A percentile compares a stretch with the other conserved stretches of the same genome.
Conservation (phyloP, 2,797 vertebrate genomes). For the Onychomys leucogaster region DNA sequence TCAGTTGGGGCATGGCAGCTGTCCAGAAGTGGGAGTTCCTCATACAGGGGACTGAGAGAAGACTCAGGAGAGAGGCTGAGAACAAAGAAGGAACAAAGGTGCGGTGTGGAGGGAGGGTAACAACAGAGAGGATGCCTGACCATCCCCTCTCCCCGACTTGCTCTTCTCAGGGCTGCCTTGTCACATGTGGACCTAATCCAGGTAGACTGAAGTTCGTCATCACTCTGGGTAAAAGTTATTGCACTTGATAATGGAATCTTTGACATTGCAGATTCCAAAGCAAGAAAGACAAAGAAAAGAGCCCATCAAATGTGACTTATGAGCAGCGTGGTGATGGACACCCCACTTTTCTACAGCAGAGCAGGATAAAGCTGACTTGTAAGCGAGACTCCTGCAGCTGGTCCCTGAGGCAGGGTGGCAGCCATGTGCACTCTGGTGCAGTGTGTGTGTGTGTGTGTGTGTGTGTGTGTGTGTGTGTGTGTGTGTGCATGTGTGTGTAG, state of each 20-base stretch:
- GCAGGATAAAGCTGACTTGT: conserved; percentile 83
- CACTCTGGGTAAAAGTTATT: conserved; percentile 86
- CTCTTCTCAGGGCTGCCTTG: conserved; percentile 73
- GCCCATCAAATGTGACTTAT: conserved; percentile 84
- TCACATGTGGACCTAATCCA: conserved; percentile 90
- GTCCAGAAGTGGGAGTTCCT: not conserved
- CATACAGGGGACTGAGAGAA: not conserved
- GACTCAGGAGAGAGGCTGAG: not conserved
- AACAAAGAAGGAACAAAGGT: not conserved
- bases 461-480: not conserved
- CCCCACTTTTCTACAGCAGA: conserved; percentile 83
- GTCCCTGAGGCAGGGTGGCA: conserved; percentile 61
- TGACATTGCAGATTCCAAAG: conserved; percentile 87
- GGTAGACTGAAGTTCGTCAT: conserved; percentile 83
- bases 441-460: not conserved
- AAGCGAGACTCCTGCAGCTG: conserved; percentile 13
- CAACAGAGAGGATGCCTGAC: not conserved
- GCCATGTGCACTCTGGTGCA: not conserved
- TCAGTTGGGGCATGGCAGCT: not conserved
- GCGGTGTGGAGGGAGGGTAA: not conserved
- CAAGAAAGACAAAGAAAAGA: conserved; percentile 50
- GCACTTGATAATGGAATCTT: conserved; percentile 89
- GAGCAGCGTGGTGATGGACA: conserved; percentile 86
- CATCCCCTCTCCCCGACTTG: not conserved
- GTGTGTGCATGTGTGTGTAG: not conserved